Percentiles rank a stretch among this genome's conserved stretches.
phyloP scores from a whole-genome alignment of 2,797 vertebrate species.

The Myotis findleyi region DNA sequence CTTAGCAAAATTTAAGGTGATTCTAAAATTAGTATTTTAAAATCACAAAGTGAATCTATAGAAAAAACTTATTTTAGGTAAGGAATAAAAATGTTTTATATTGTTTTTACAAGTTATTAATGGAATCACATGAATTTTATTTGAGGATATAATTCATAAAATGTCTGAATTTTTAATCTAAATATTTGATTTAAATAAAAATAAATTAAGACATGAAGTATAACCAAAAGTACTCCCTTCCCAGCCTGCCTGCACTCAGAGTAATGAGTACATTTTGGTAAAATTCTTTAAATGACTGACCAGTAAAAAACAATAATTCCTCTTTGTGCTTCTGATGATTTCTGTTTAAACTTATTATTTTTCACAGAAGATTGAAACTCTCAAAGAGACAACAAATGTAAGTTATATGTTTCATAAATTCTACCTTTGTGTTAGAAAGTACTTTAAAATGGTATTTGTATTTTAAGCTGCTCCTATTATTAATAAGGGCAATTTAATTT shows the following conservation, averaged over 20 bases:
- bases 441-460: slow-evolving; percentile 6
- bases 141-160: neutral
- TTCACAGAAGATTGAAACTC: slow-evolving; percentile 96
- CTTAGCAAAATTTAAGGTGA: neutral
- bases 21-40: slow-evolving; percentile 48
- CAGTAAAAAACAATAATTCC: neutral
- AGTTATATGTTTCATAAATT: slow-evolving; percentile 85
- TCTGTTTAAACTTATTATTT: slow-evolving; percentile 76
- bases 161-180: slow-evolving; percentile 48
- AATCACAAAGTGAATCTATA: slow-evolving; percentile 9
- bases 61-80: slow-evolving; percentile 50
- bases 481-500: slow-evolving; percentile 36
- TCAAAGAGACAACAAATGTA: slow-evolving; percentile 99
- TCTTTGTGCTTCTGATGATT: slow-evolving; percentile 69
- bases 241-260: neutral
- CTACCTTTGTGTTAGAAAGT: slow-evolving; percentile 48
- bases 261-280: slow-evolving; percentile 42
- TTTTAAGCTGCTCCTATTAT: slow-evolving; percentile 38
- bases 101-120: slow-evolving; percentile 28
- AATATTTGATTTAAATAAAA: slow-evolving; percentile 28
- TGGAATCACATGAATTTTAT: slow-evolving; percentile 27
- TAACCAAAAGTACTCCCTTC: slow-evolving; percentile 22
- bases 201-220: neutral
- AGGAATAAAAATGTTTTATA: slow-evolving; percentile 57
- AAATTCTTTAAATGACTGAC: slow-evolving; percentile 47